Percentiles rank a stretch among this genome's conserved stretches.
phyloP scores from a whole-genome alignment of 2,113 vertebrate genomes.

The Poeciliopsis retropinna region DNA sequence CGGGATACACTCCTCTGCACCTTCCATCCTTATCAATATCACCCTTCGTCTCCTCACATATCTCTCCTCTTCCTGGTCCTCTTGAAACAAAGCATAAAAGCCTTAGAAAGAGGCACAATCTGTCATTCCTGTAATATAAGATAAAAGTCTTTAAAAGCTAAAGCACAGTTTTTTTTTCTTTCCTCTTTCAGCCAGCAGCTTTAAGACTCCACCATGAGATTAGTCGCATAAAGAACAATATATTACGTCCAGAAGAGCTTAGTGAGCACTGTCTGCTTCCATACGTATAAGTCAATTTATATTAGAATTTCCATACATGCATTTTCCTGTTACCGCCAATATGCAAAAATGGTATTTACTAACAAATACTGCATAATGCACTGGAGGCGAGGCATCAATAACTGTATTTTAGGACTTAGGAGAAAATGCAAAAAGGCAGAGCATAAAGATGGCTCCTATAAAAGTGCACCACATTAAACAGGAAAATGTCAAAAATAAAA shows the following conservation, averaged over 20 bases:
- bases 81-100: conserved; percentile 78
- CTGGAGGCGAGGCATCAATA: conserved; percentile 92
- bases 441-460: conserved; percentile 75
- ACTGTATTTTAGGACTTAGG: conserved; percentile 92
- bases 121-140: conserved; percentile 79
- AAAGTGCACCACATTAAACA: conserved; percentile 84
- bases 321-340: conserved; percentile 99
- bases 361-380: conserved; percentile 99
- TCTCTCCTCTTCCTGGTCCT: conserved; percentile 48
- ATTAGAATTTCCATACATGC: conserved; percentile 99
- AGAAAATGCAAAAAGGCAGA: conserved; percentile 86
- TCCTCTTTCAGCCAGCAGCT: conserved; percentile 57
- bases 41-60: conserved; percentile 60
- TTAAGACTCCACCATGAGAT: conserved; percentile 82
- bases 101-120: conserved; percentile 77
- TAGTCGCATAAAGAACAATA: conserved; percentile 94
- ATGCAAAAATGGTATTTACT: conserved; percentile 99
- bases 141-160: conserved; percentile 83
- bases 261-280: conserved; percentile 90
- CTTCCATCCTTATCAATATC: conserved; percentile 78
- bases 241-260: conserved; percentile 95
- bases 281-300: conserved; percentile 99
- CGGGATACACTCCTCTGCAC: conserved; percentile 72
- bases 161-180: conserved; percentile 59
- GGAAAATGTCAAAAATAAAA: conserved; percentile 85